Evolutionary conservation across 1,140 invertebrate genomes (phyloP).

Genomic region (Steinernema khuongi): DNA sequence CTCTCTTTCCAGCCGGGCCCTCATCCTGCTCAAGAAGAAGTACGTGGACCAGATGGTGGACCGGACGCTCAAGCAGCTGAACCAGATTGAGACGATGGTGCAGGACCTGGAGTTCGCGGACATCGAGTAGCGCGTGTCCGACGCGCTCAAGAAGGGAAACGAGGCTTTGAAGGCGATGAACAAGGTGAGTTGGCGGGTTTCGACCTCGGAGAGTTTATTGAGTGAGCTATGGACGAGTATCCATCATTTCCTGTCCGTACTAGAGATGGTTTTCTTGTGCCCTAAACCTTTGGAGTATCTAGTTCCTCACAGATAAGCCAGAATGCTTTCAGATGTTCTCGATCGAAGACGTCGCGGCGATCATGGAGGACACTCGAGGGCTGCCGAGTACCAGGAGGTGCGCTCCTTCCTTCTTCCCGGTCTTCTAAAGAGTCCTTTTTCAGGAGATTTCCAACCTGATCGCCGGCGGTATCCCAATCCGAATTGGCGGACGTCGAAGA

Average conservation of each 20-base stretch:
- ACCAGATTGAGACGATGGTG: conserved; percentile 78
- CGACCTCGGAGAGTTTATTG: no score
- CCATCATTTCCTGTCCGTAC: no score
- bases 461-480: conserved; percentile 71
- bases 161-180: conserved; percentile 84
- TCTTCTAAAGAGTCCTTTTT: conserved; percentile 33
- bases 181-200: conserved; percentile 63
- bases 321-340: conserved; percentile 67
- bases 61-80: conserved; percentile 80
- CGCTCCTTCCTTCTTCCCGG: conserved; percentile 29
- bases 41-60: conserved; percentile 82
- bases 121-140: conserved; percentile 80
- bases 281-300: conserved; percentile 17
- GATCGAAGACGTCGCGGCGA: conserved; percentile 87
- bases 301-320: no score
- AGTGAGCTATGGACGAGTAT: no score
- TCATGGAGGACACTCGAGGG: conserved; percentile 88
- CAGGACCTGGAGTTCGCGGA: conserved; percentile 86
- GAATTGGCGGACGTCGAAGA: conserved; percentile 82
- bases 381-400: conserved; percentile 82
- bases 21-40: conserved; percentile 78
- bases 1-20: conserved; percentile 70
- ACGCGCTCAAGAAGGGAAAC: conserved; percentile 87
- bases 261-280: no score
- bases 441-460: conserved; percentile 81